A percentile compares a stretch with the other conserved stretches of the same genome.
phyloP scores from a whole-genome alignment of 2,113 vertebrate species.

The Nothoprocta perdicaria region DNA sequence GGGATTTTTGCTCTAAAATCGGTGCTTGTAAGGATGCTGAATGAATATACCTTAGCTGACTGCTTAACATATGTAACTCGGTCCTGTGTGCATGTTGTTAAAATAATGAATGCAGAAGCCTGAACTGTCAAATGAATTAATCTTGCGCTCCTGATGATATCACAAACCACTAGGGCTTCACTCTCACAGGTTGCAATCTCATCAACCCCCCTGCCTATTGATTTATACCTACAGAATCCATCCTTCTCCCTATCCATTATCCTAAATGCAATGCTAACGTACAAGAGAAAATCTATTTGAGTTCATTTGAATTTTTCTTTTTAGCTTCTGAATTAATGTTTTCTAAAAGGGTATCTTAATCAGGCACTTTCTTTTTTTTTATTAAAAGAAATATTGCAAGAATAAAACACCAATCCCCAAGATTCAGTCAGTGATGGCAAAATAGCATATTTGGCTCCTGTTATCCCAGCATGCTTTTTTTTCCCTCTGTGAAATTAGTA shows the following conservation, averaged over 20 bases:
- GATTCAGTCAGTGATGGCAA: slow-evolving; percentile 44
- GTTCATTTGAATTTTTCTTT: slow-evolving; percentile 76
- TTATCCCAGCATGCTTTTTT: not conserved
- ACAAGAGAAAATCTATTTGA: slow-evolving; percentile 81
- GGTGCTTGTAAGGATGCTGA: not conserved
- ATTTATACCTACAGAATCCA: slow-evolving; percentile 77
- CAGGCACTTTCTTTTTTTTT: slow-evolving; percentile 46
- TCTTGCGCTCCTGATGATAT: slow-evolving; percentile 78
- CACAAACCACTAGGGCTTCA: slow-evolving; percentile 73
- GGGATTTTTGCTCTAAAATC: not conserved
- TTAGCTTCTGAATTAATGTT: slow-evolving; percentile 75
- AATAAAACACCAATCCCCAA: slow-evolving; percentile 38
- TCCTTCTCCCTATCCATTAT: slow-evolving; percentile 78
- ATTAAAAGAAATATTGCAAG: slow-evolving; percentile 62
- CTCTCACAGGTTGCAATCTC: slow-evolving; percentile 80
- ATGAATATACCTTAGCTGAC: not conserved
- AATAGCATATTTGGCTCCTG: not conserved
- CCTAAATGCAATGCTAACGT: slow-evolving; percentile 74
- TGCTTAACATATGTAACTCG: slow-evolving; percentile 34
- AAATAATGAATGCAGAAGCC: slow-evolving; percentile 80
- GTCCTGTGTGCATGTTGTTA: slow-evolving; percentile 71
- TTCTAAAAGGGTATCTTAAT: slow-evolving; percentile 80
- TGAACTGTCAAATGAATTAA: slow-evolving; percentile 75
- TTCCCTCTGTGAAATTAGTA: slow-evolving; percentile 38
- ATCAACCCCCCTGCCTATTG: slow-evolving; percentile 67